phyloP scores from a whole-genome alignment of 2,888 invertebrate species.

The Bursaphelenchus okinawaensis region DNA sequence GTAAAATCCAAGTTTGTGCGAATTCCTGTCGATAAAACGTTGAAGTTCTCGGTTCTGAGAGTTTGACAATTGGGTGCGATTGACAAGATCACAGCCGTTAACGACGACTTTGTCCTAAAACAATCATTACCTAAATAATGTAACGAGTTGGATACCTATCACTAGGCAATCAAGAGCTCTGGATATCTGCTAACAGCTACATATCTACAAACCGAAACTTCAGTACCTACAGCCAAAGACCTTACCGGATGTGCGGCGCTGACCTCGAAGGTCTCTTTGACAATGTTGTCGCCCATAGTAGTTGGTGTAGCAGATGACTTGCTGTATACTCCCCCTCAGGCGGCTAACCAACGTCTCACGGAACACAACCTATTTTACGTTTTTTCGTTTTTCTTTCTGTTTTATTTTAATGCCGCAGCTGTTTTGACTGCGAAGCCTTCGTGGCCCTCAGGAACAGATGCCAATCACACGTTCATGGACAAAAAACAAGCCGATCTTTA shows the following conservation, averaged over 20 bases:
- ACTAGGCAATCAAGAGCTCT: no score
- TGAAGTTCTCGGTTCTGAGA: conserved; percentile 45
- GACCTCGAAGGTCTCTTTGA: conserved; percentile 18
- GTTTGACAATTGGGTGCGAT: conserved; percentile 46
- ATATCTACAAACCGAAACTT: no score
- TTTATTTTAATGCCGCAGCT: neutral
- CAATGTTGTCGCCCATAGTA: neutral
- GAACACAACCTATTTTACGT: neutral
- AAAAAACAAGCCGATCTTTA: neutral
- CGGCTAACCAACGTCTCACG: neutral
- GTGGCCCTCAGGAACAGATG: neutral
- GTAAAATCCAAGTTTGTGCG: conserved; percentile 30
- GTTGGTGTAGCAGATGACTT: neutral
- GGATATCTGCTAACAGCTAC: no score
- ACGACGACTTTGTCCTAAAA: conserved; percentile 48
- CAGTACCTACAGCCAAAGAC: neutral
- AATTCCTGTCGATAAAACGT: conserved; percentile 32
- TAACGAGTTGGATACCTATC: no score
- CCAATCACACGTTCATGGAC: neutral
- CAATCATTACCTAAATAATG: neutral
- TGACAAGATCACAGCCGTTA: conserved; percentile 53
- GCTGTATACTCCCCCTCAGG: neutral
- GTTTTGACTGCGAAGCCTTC: neutral
- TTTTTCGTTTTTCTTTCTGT: neutral
- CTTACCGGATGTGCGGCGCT: conserved; percentile 29